Conservation (phyloP, 2,113 vertebrate species). For the Trematomus loennbergii region DNA sequence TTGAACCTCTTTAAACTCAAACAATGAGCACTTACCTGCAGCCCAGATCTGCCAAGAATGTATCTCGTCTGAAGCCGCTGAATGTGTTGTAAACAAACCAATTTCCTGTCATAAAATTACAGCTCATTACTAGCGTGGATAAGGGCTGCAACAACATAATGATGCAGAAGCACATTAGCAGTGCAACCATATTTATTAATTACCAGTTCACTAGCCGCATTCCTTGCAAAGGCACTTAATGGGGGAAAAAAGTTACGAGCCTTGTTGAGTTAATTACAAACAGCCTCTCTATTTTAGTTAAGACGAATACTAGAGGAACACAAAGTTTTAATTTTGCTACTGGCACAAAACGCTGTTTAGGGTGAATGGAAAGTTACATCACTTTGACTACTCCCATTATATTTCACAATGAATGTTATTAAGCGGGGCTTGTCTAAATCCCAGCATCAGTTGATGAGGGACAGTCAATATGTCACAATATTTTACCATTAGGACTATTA, state of each 20-base stretch:
- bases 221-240: conserved; percentile 72
- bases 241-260: conserved; percentile 55
- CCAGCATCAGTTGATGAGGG: conserved; percentile 81
- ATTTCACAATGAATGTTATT: conserved; percentile 85
- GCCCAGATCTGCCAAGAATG: conserved; percentile 38
- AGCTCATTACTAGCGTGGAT: conserved; percentile 77
- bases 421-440: conserved; percentile 72
- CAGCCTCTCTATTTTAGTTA: conserved; percentile 59
- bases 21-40: conserved; percentile 50
- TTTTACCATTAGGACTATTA: conserved; percentile 7
- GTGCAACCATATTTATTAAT: conserved; percentile 79
- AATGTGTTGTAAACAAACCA: conserved; percentile 80
- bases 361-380: conserved; percentile 87
- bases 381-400: conserved; percentile 90
- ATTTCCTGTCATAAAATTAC: conserved; percentile 82
- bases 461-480: conserved; percentile 17
- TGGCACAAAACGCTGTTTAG: conserved; percentile 88
- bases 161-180: conserved; percentile 80
- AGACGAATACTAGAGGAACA: conserved; percentile 78
- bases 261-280: conserved; percentile 81
- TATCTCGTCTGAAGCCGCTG: conserved; percentile 58
- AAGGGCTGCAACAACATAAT: conserved; percentile 77
- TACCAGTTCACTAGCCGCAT: conserved; percentile 76
- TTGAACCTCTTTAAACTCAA: conserved; percentile 32
- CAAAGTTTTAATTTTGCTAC: conserved; percentile 88